Percentiles rank a stretch among this genome's conserved stretches.
Evolutionary conservation across 2,888 invertebrate species (phyloP).

Genomic region (Phalangium opilio): DNA sequence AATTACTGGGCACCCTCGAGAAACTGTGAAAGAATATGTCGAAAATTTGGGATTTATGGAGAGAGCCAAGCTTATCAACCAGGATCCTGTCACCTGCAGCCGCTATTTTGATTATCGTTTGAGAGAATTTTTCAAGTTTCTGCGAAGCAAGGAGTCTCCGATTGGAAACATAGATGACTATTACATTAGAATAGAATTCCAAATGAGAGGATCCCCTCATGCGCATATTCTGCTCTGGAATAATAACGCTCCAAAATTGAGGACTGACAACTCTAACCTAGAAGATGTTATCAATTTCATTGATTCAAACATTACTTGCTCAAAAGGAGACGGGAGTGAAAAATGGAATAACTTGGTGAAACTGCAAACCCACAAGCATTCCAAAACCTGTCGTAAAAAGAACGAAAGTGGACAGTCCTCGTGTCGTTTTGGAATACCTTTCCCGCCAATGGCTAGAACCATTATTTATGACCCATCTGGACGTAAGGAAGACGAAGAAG

Average conservation of each 20-base stretch:
- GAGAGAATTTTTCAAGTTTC: conserved; percentile 10
- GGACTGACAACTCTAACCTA: conserved; percentile 1
- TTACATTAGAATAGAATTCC: not conserved
- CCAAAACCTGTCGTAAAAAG: conserved; percentile 6
- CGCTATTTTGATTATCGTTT: conserved; percentile 21
- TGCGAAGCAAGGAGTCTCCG: not conserved
- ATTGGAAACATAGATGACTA: not conserved
- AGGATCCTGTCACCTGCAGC: conserved; percentile 21
- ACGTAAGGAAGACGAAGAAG: conserved; percentile 1
- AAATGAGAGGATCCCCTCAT: conserved; percentile 1
- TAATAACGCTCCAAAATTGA: not conserved
- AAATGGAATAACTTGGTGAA: not conserved
- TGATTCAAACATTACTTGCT: too few relatives aligned
- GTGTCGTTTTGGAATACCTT: conserved; percentile 6
- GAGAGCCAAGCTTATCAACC: conserved; percentile 9
- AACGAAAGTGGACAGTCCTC: not conserved
- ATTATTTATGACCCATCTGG: not conserved
- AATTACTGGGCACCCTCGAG: conserved; percentile 9
- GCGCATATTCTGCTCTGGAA: conserved; percentile 1
- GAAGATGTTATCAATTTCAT: not conserved
- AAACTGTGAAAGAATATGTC: too few relatives aligned
- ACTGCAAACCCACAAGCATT: conserved; percentile 6
- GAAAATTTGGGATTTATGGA: too few relatives aligned
- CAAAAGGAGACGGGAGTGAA: not conserved
- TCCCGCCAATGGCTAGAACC: not conserved